A percentile compares a stretch with the other conserved stretches of the same genome.
Evolutionary conservation across 37 sponge, comb jelly and placozoan species (phyloP).

Genomic region (Amphimedon queenslandica): DNA sequence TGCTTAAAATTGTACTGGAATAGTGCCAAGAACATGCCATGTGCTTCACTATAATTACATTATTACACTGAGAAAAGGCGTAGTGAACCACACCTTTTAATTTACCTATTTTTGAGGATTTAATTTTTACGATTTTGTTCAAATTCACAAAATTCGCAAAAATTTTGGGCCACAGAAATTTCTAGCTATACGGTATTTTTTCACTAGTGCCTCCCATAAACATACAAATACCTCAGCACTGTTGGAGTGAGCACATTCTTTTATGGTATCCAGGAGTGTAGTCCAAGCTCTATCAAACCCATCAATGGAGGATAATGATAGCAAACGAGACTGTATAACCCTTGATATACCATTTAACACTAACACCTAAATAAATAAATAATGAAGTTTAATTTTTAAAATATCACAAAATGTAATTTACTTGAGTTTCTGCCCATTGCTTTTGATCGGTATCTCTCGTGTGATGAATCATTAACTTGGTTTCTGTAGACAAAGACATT

Average conservation of each 20-base stretch:
- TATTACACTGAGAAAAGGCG: too few species aligned
- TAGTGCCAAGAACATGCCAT: too few species aligned
- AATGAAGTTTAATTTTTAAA: neutral
- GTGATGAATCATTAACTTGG: slow-evolving; percentile 88
- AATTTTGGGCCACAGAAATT: too few species aligned
- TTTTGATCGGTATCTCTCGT: slow-evolving; percentile 89
- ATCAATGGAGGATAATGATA: slow-evolving; percentile 31
- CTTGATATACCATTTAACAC: slow-evolving; percentile 41
- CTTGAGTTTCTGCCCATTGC: slow-evolving; percentile 99
- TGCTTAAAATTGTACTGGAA: too few species aligned
- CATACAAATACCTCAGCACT: slow-evolving; percentile 49
- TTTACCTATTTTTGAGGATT: too few species aligned
- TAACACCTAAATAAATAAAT: slow-evolving; percentile 9
- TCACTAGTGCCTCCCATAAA: too few species aligned
- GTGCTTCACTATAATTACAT: too few species aligned
- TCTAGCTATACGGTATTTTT: too few species aligned
- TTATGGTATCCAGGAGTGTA: slow-evolving; percentile 57
- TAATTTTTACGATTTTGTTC: too few species aligned
- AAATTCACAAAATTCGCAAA: too few species aligned
- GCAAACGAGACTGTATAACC: slow-evolving; percentile 67
- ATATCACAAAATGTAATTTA: neutral
- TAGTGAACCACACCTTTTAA: too few species aligned
- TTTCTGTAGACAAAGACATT: slow-evolving; percentile 7
- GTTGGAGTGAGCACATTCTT: slow-evolving; percentile 48
- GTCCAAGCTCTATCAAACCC: slow-evolving; percentile 75